Evolutionary conservation across 1,140 invertebrate species (phyloP).

Genomic region (Calliphora vicina): DNA sequence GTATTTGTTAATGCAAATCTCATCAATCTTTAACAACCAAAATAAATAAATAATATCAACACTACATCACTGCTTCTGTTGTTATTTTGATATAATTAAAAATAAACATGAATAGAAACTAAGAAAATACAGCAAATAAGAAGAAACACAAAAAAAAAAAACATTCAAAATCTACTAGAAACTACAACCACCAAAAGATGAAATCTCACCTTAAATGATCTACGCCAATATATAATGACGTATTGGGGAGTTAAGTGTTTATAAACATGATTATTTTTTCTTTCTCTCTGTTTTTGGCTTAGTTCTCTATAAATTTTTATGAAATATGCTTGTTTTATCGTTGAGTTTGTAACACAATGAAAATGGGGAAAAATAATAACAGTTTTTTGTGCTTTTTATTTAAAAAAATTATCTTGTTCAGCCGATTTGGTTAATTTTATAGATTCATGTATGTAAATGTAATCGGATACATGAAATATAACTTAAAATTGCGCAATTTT

Average conservation of each 20-base stretch:
- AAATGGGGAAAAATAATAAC: no score
- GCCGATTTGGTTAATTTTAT: no score
- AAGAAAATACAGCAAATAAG: neutral
- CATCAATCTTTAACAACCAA: neutral
- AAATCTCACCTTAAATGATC: conserved; percentile 3
- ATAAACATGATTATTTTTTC: neutral
- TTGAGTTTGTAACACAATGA: no score
- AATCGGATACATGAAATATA: no score
- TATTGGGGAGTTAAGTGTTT: conserved; percentile 12
- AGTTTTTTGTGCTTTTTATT: no score
- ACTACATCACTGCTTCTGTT: conserved; percentile 12
- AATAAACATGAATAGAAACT: conserved; percentile 2
- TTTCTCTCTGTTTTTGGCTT: neutral
- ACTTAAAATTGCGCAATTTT: no score
- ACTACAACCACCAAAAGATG: neutral
- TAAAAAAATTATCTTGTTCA: no score
- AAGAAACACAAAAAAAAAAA: neutral
- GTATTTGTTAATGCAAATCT: neutral
- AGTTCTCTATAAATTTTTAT: no score
- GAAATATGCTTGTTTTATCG: no score
- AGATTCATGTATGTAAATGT: no score
- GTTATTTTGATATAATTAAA: neutral
- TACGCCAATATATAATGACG: neutral
- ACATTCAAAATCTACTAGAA: neutral
- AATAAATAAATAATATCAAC: neutral